Evolutionary conservation across 2,888 invertebrate species (phyloP).

Genomic region (Spatulosminthurus flaviceps): DNA sequence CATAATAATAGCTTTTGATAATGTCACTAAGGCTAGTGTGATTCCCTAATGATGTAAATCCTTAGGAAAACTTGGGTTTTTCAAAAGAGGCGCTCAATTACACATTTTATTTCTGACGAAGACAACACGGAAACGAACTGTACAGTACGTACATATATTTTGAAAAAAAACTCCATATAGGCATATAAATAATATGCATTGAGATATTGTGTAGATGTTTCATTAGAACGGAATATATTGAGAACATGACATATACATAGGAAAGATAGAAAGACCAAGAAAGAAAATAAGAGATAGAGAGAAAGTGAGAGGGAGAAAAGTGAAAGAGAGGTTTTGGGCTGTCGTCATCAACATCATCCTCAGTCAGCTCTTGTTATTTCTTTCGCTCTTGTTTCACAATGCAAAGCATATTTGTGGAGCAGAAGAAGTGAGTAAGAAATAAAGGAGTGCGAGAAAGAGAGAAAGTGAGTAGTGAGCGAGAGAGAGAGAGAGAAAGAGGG

Average conservation of each 20-base stretch:
- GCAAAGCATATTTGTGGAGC: neutral
- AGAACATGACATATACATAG: neutral
- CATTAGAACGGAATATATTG: neutral
- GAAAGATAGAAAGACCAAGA: constrained; percentile 12
- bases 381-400: constrained; percentile 2
- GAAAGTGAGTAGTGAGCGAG: neutral
- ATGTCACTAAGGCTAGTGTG: too few species aligned
- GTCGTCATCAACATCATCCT: constrained; percentile 15
- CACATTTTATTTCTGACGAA: too few species aligned
- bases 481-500: neutral
- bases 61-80: too few species aligned
- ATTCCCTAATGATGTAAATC: too few species aligned
- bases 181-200: neutral
- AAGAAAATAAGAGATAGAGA: too few species aligned
- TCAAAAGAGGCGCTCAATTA: too few species aligned
- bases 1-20: too few species aligned
- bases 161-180: neutral
- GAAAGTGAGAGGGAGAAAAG: constrained; percentile 16
- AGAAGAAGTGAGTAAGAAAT: neutral
- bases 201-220: neutral
- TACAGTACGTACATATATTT: too few species aligned
- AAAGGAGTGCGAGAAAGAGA: neutral
- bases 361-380: neutral
- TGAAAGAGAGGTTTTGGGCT: constrained; percentile 27
- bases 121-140: too few species aligned